Base-by-base conservation (phyloP, 64 coral and sea anemone species). In the Pocillopora damicornis region DNA sequence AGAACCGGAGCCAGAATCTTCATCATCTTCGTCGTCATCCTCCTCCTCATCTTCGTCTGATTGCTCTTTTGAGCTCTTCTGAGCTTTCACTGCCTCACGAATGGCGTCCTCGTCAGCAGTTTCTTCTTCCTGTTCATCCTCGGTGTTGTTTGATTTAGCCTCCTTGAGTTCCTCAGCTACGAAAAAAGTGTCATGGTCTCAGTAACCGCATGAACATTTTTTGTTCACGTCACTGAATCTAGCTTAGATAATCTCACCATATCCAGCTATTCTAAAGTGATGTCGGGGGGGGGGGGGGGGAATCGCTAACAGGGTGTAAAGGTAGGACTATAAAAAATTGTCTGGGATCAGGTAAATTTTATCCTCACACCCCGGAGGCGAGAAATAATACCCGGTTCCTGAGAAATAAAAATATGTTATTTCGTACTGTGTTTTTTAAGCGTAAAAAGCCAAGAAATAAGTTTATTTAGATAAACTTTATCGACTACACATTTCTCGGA, bases 1-100 rank as follows among this genome's bases (percentile, higher is more conserved):
- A 4, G 79, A 60, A 0, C 79, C 81, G 13, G 89, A 90, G 17
- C 79, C 89, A 62, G 89, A 90, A 62, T 85, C 80, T n/a, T 76
- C 89, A 9, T 85, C 82, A 16, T 91, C 81, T 13, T 91, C 90
- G 1, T 92, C 84, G 20, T 92, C 89, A 1, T 92, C 83, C 16
- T 92, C 83, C 16, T 92, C 84, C 66, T 87, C 81, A 5, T 91
- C 90, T 79, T 92, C 90, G 2, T 71, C 58, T 77, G 22, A 37
- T 12, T 79, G 37, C 18, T 79, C 73, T 36, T 86, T 86, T 20
- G 71, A 83, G 11, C 84, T 90, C 60, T 85, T 82, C 23, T 83
- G 79, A 62, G 80, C 81, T 58, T 84, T 90, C 35, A 83, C 75
- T 15, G 81, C 81, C 72, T 90, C 89, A 4, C 85, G 84, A 14